Conservation (phyloP, 2,113 vertebrate genomes). For the Pseudorhombus dupliciocellatus region DNA sequence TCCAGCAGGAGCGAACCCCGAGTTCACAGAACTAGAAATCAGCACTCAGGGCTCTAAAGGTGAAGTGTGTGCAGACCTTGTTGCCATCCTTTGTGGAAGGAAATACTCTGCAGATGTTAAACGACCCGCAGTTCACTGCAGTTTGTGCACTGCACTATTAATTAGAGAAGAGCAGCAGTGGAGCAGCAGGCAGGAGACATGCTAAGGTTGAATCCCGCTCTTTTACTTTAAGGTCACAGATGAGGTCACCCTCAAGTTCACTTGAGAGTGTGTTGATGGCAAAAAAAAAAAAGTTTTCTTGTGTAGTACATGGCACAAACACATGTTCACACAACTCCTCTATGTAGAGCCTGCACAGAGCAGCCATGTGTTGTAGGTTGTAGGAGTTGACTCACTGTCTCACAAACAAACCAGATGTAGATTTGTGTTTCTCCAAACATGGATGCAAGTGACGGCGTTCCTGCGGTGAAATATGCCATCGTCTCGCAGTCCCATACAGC, state of each 20-base stretch:
- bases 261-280: not conserved
- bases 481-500: slow-evolving; percentile 22
- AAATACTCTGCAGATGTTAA: slow-evolving; percentile 39
- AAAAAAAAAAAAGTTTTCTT: not conserved
- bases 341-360: not conserved
- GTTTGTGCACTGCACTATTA: slow-evolving; percentile 9
- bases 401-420: not conserved
- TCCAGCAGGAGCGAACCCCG: slow-evolving; percentile 17
- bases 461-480: slow-evolving; percentile 10
- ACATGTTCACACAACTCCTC: not conserved
- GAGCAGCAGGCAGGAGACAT: not conserved
- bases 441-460: not conserved
- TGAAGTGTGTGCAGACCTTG: slow-evolving; percentile 11
- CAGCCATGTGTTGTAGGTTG: no score
- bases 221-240: slow-evolving; percentile 6
- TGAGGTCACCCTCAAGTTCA: not conserved
- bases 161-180: slow-evolving; percentile 1
- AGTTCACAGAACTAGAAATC: slow-evolving; percentile 13
- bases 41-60: slow-evolving; percentile 7
- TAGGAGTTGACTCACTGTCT: not conserved
- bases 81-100: slow-evolving; percentile 15
- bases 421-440: not conserved
- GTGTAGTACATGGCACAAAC: no score
- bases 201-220: not conserved
- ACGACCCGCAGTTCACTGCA: slow-evolving; percentile 13